Evolutionary conservation across 2,888 invertebrate species (phyloP), one percentile per base, ranked within the genome.

Genomic region (Eupeodes latifasciatus): DNA sequence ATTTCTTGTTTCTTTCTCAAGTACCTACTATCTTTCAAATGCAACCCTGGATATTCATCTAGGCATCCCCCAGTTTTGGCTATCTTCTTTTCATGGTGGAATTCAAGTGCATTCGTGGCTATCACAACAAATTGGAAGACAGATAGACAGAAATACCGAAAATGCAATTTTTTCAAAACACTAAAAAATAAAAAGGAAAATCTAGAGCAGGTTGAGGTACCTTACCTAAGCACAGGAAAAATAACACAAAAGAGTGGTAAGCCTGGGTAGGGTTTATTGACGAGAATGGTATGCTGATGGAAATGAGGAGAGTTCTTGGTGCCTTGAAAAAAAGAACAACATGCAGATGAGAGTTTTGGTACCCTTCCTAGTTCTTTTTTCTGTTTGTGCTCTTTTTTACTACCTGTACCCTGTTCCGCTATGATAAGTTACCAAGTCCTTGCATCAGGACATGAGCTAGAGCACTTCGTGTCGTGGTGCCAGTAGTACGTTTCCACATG

Each of bases 381-480:
- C 19, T 47, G 9, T 14, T 36, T 66, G 61, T 19, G 19, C 19
- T 44, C 53, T 44, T 67, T 16, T 47, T 64, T 36, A 75, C n/a
- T 57, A 53, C 19, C 9, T 27, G n/a, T 19, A 11, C 34, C 53
- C 83, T 87, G 87, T 83, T 87, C 76, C 80, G 80, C 83, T 72
- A 62, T 76, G 83, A 87, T 87, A 87, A 87, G 71, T 83, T 80
- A 87, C 80, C 72, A 77, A 80, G 80, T 76, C 61, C 76, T 80
- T 76, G 59, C 75, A 12, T 47, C 47, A 40, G 40, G 40, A 40
- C 40, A 40, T 40, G 40, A 7, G 40, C 40, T 27, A 27, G 27
- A 27, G 27, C 27, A 27, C 2, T 3, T 27, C 27, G 27, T 27
- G 27, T 40, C 40, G 69, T 51, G 67, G 16, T 14, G 49, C 16